Base-by-base conservation (phyloP, 2,113 vertebrate species). In the Sinocyclocheilus maitianheensis region DNA sequence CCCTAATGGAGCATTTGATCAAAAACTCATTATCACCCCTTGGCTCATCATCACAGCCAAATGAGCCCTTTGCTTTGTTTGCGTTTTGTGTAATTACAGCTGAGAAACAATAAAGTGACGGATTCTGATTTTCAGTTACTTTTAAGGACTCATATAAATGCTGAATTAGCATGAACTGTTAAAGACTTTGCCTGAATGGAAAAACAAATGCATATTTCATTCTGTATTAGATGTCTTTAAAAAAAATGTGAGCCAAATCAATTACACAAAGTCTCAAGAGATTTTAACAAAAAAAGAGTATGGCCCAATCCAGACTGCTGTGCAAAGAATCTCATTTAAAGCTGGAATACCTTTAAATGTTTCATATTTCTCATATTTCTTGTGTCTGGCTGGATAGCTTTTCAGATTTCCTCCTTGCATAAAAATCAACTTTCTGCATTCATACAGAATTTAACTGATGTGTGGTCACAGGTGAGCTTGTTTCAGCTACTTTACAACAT, bases 21-120 rank as follows among this genome's bases (percentile, higher is more conserved):
- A 80, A 80, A 85, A 58, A 53, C 65, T 34, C 48, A 60, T 71
- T 80, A 71, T 67, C 22, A 18, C 30, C 71, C n/a, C 58, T 30
- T 37, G 46, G 72, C 77, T 46, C 63, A 48, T 71, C 72, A 71
- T 67, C 60, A 65, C 26, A 85, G 51, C 62, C 77, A 71, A 87
- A 89, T 58, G 77, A 88, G 84, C 12, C 75, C 58, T 77, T 60
- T 88, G 51, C 71, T 83, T 74, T 67, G 46, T 77, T 69, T 87
- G 83, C 53, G 34, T 34, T 48, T 13, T 20, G 71, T 46, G 37
- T 80, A 81, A 81, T 81, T 81, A 81, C 40, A 26, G 51, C 87
- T 63, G 80, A 71, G 53, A 26, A 37, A 78, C 77, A 83, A 81
- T 55, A 37, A 67, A 65, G n/a, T 67, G 43, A 12, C 18, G 9